phyloP scores from a whole-genome alignment of 2,113 vertebrate species.

The Delphinus delphis region DNA sequence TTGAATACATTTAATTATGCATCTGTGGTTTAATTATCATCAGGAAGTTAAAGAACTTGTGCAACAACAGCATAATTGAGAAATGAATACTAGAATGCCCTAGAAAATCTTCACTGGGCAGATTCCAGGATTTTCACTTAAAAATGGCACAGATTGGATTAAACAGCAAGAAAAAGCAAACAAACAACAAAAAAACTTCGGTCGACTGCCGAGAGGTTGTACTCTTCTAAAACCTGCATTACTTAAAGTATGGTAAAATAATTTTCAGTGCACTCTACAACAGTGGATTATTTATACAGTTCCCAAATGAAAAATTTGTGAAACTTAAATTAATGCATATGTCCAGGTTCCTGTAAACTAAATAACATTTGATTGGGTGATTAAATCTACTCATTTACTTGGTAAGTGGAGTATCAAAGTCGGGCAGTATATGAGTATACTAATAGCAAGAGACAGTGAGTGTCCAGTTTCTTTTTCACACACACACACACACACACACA shows the following conservation, averaged over 20 bases:
- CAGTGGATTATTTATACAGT: background rate
- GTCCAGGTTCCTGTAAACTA: background rate
- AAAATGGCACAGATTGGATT: background rate
- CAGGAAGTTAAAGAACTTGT: slow-evolving; percentile 44
- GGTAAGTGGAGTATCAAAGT: background rate
- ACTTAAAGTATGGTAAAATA: background rate
- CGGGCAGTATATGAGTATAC: background rate
- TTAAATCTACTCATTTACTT: background rate
- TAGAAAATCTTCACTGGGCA: background rate
- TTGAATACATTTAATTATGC: slow-evolving; percentile 50
- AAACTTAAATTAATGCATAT: background rate
- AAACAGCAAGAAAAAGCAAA: background rate
- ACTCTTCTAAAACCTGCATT: background rate
- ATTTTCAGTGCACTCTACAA: background rate
- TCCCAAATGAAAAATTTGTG: background rate
- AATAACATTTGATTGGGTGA: background rate
- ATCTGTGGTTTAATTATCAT: slow-evolving; percentile 44
- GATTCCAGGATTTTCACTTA: background rate
- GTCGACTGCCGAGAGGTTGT: background rate
- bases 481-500: background rate
- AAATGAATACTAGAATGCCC: background rate
- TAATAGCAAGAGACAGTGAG: background rate
- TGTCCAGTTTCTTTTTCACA: background rate
- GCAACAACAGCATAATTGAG: background rate
- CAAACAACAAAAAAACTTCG: background rate